Evolutionary conservation across 2,797 vertebrate genomes (phyloP).

Genomic region (Sebastes nivosus): DNA sequence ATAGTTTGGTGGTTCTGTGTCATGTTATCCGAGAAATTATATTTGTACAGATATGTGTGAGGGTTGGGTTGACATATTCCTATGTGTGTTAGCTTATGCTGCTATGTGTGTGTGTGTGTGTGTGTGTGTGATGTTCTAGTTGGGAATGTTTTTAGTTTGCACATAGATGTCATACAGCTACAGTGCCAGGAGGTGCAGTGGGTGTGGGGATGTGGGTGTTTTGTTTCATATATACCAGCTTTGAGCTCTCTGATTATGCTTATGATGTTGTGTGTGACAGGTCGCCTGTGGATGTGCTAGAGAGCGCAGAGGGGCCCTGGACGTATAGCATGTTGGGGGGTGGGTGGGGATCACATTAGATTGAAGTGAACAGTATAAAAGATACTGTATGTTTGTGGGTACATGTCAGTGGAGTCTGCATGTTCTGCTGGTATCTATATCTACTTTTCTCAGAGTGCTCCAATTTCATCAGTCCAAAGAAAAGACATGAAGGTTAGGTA

Average conservation of each 20-base stretch:
- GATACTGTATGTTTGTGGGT: background rate
- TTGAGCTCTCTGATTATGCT: slow-evolving; percentile 72
- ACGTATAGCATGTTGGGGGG: slow-evolving; percentile 19
- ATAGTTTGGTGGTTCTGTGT: slow-evolving; percentile 17
- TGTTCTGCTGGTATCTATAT: background rate
- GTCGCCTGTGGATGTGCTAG: slow-evolving; percentile 63
- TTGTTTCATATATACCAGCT: slow-evolving; percentile 73
- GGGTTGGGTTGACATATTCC: slow-evolving; percentile 20
- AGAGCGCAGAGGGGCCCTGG: slow-evolving; percentile 39
- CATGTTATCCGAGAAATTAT: slow-evolving; percentile 36
- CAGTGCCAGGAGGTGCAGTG: slow-evolving; percentile 73
- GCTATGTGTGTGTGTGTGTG: slow-evolving; percentile 16
- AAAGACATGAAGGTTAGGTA: background rate
- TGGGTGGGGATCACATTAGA: background rate
- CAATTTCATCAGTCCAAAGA: background rate
- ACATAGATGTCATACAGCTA: slow-evolving; percentile 63
- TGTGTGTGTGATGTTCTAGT: slow-evolving; percentile 9
- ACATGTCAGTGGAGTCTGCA: background rate
- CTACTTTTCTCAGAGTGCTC: background rate
- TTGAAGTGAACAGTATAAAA: slow-evolving; percentile 6
- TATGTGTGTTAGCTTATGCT: slow-evolving; percentile 8
- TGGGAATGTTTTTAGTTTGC: slow-evolving; percentile 53
- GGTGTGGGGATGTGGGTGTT: slow-evolving; percentile 76
- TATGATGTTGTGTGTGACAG: slow-evolving; percentile 77
- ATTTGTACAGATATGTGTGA: slow-evolving; percentile 41